phyloP scores from a whole-genome alignment of 2,888 invertebrate genomes.

The Macrophya alboannulata region DNA sequence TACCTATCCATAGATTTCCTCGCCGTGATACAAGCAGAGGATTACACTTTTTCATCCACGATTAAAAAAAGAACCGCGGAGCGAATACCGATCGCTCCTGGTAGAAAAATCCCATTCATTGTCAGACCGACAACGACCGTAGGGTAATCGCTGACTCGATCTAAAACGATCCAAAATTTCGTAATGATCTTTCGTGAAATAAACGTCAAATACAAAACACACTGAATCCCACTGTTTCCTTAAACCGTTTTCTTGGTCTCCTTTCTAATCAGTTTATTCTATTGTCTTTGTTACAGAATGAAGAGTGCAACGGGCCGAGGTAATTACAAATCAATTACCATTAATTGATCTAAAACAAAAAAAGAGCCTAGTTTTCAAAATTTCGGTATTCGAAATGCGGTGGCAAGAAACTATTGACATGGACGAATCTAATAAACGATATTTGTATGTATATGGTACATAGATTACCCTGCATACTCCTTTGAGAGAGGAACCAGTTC shows the following conservation, averaged over 20 bases:
- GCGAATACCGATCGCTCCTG: constrained; percentile 14
- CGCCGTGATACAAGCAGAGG: not conserved
- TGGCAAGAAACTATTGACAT: constrained; percentile 38
- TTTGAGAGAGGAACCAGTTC: constrained; percentile 32
- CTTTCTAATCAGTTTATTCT: constrained; percentile 4
- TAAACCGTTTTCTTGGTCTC: not conserved
- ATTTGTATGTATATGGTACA: not conserved
- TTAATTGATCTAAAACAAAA: not conserved
- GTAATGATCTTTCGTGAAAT: not conserved
- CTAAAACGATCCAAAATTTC: not conserved
- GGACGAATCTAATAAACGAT: not conserved
- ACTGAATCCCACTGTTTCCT: not conserved
- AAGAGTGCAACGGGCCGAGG: constrained; percentile 77
- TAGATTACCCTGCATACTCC: not conserved
- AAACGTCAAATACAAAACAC: not conserved
- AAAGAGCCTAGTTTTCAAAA: too few species aligned
- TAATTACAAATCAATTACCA: constrained; percentile 65
- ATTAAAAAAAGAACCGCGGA: not conserved
- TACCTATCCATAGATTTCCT: not conserved
- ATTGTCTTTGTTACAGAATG: constrained; percentile 73
- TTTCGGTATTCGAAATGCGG: not conserved
- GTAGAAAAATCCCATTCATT: not conserved
- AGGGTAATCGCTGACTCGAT: constrained; percentile 26
- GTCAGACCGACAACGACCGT: not conserved
- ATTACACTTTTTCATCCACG: not conserved